phyloP scores from a whole-genome alignment of 2,797 vertebrate genomes.

The Rhinichthys osculus region DNA sequence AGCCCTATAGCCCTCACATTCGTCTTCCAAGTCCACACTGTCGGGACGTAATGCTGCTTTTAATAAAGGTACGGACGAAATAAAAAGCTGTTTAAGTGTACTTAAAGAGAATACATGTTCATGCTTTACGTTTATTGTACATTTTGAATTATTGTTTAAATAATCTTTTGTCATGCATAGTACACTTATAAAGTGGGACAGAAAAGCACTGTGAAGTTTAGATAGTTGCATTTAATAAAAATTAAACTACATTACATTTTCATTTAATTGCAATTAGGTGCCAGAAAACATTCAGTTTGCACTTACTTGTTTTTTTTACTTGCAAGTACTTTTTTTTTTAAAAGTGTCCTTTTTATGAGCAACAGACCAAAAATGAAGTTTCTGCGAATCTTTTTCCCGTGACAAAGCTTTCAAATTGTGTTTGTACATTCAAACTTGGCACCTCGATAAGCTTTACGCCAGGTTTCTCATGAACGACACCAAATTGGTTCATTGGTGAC shows the following conservation, averaged over 20 bases:
- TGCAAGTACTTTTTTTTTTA: neutral
- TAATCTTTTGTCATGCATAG: neutral
- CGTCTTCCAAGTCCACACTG: neutral
- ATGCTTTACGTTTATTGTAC: neutral
- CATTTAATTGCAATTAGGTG: neutral
- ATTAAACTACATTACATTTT: neutral
- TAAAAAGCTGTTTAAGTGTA: too few species aligned
- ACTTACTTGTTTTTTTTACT: neutral
- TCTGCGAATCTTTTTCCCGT: neutral
- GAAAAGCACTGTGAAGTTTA: neutral
- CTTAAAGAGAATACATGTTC: too few species aligned
- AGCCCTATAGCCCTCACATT: neutral
- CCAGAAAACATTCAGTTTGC: neutral
- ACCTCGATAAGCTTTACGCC: neutral
- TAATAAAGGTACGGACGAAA: too few species aligned
- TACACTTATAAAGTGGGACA: neutral
- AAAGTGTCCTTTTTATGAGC: neutral
- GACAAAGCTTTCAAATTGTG: neutral
- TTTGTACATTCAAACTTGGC: neutral
- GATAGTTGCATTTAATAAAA: neutral
- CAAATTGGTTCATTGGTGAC: neutral
- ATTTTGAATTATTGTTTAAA: neutral
- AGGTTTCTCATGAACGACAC: neutral
- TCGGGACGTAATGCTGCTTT: neutral
- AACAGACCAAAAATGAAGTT: neutral